Base-by-base conservation (phyloP, 2,888 invertebrate genomes). In the Catonia carolina region DNA sequence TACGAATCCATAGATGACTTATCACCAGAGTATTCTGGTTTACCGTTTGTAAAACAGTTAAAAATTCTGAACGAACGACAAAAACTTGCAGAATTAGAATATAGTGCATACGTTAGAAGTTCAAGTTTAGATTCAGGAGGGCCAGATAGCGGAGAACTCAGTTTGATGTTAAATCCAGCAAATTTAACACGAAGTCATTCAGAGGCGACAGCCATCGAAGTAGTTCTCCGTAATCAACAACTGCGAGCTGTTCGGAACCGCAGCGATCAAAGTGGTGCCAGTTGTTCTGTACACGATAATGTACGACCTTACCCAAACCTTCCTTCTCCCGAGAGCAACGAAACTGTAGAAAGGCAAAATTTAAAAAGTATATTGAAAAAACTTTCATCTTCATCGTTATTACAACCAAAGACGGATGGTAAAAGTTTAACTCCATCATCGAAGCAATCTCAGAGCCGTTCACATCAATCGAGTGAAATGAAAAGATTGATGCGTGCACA, bases 51-150 rank as follows among this genome's bases (percentile, higher is more conserved):
- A 0, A 91, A 91, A 72, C 89, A 90, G 67, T 74, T 91, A 49
- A 90, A 91, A 75, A 91, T 92, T 65, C 76, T 91, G 47, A 91
- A 91, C 71, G 91, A 91, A 73, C 78, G 90, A 8, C 90, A 90
- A 70, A 91, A 90, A 73, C 72, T 91, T 60, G 89, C 86, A 31
- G 89, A 89, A 69, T 75, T 91, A 45, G 45, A 45, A 58, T 59
- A 63, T 55, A 63, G 65, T 20, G 62, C 80, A 63, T 86, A 83
- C 10, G 83, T 88, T 22, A 77, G 90, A 60, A 90, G 89, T 71
- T 86, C 88, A 57, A 90, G 89, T 66, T 76, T 90, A 68, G 90
- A 91, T 67, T 84, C 69, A 8, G 66, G 78, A 65, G 79, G 82
- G 45, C 12, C 39, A 33, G 42, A 56, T 42, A 50, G 17, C 18